Conservation (phyloP, 2,888 invertebrate genomes). For the Rapana venosa region DNA sequence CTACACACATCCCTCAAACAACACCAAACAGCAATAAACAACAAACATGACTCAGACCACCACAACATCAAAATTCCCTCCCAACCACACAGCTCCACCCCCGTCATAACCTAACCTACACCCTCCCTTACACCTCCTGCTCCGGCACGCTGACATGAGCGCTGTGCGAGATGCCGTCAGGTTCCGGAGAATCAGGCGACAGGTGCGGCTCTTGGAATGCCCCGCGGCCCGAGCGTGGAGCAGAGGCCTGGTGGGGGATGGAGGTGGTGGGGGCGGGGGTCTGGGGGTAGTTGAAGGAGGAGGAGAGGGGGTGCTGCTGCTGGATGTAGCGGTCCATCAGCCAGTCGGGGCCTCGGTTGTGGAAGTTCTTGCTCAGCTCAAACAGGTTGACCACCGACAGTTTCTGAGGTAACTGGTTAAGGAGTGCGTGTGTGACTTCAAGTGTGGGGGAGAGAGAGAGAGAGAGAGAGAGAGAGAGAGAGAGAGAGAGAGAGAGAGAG, state of each 20-base stretch:
- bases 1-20: no score
- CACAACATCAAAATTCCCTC: no score
- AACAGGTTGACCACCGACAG: slow-evolving; percentile 76
- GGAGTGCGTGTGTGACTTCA: not conserved
- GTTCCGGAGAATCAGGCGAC: slow-evolving; percentile 21
- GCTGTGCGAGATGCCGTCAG: slow-evolving; percentile 38
- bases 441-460: no score
- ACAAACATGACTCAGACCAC: no score
- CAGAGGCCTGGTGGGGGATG: slow-evolving; percentile 43
- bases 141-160: slow-evolving; percentile 31
- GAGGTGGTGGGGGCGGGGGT: slow-evolving; percentile 62
- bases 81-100: no score
- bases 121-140: slow-evolving; percentile 30
- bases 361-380: slow-evolving; percentile 75
- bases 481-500: no score
- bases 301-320: slow-evolving; percentile 64
- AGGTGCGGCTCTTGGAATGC: not conserved
- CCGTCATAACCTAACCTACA: slow-evolving; percentile 7
- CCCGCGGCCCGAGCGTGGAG: not conserved
- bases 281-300: slow-evolving; percentile 58
- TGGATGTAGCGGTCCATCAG: slow-evolving; percentile 73
- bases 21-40: no score
- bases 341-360: slow-evolving; percentile 69
- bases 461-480: no score
- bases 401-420: slow-evolving; percentile 61